phyloP scores from a whole-genome alignment of 2,888 invertebrate species.

The Latrodectus elegans region DNA sequence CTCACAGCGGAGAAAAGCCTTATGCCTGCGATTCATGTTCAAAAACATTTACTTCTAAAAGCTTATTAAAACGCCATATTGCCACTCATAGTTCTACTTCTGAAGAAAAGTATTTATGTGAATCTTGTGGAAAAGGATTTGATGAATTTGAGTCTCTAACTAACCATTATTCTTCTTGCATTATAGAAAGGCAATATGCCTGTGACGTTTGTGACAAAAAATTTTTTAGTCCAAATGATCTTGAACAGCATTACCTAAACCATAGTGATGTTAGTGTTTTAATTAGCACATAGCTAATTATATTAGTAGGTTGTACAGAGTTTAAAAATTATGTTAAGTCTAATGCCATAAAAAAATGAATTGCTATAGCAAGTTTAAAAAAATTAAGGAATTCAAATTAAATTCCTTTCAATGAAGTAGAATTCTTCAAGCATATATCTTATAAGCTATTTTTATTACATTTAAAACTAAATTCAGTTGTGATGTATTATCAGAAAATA shows the following conservation, averaged over 20 bases:
- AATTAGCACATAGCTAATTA: constrained; percentile 16
- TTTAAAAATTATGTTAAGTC: too few species aligned
- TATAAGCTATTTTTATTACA: too few species aligned
- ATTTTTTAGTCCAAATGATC: constrained; percentile 55
- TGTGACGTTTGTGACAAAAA: constrained; percentile 54
- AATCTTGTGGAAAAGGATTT: constrained; percentile 38
- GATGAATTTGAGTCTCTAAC: constrained; percentile 23
- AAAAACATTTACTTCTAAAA: constrained; percentile 42
- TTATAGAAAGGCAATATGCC: constrained; percentile 46
- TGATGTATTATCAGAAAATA: too few species aligned
- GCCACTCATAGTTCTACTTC: constrained; percentile 15
- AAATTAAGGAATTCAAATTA: too few species aligned
- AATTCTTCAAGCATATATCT: too few species aligned
- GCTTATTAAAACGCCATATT: constrained; percentile 40
- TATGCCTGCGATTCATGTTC: constrained; percentile 36
- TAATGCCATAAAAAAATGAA: too few species aligned
- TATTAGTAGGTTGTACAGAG: background rate
- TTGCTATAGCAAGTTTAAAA: too few species aligned
- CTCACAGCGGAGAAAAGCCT: constrained; percentile 49
- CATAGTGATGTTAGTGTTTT: constrained; percentile 36
- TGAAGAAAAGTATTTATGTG: constrained; percentile 35
- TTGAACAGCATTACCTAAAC: constrained; percentile 51
- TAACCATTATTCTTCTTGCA: constrained; percentile 47
- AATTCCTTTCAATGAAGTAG: too few species aligned
- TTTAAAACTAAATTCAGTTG: too few species aligned